Base-by-base conservation (phyloP, 2,113 vertebrate species). In the Furnarius figulus region DNA sequence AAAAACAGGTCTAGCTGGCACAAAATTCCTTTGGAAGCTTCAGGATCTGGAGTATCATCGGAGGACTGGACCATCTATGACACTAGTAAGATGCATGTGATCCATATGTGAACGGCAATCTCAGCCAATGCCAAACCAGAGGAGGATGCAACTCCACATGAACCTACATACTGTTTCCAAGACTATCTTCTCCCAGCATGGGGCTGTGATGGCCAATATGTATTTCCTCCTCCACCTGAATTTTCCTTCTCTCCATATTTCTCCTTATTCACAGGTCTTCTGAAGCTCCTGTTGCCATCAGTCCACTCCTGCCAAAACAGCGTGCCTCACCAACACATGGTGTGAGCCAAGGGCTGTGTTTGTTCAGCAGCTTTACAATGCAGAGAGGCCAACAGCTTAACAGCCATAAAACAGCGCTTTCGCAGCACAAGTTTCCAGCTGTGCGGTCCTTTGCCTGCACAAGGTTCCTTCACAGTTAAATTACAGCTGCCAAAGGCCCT, bases 271-370 rank as follows among this genome's bases (percentile, higher is more conserved):
- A n/a, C 1, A 13, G 65, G 10, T 78, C 53, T 58, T 82, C 11
- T 76, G 66, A 87, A 78, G 58, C 42, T 39, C 42, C 31, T 27
- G 44, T 39, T 73, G 71, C 67, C 93, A 71, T 42, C 58, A 89
- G 67, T 24, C 42, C 2, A 2, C 59, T 79, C 67, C 87, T 87
- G 86, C 47, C 76, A 86, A 73, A 85, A 31, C 39, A 22, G n/a
- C 3, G 33, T 63, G 76, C 73, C 84, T 93, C 77, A 68, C 65
- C 2, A 8, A 56, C 87, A 59, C 0, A 0, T 20, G 46, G 35
- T 58, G 52, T 55, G 74, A 96, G 82, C 87, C 95, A 95, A 93
- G 72, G 75, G 55, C 53, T 90, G 66, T 66, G 83, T 93, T 95
- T 92, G 62, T 79, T 96, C 83, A 86, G 88, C 72, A 74, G 62